These are phyloP conservation scores for Melopsittacus undulatus DNA, from an alignment of 2,797 vertebrate genomes.

Conservation along the genomic window DNA sequence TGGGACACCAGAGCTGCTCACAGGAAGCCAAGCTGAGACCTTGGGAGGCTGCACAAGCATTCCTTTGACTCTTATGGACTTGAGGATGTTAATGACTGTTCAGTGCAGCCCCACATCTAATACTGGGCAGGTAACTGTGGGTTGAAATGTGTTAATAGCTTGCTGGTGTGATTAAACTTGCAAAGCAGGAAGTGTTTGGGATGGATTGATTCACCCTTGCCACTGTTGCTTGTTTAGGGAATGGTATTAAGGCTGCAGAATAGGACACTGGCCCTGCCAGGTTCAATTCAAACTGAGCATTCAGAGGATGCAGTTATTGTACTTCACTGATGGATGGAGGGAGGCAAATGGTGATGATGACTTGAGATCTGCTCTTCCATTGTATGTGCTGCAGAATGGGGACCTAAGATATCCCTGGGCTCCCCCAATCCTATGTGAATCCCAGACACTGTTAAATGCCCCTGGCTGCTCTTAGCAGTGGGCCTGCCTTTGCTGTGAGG, in stretches of 20 bases:
- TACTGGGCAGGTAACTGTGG: background rate
- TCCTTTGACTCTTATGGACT: background rate
- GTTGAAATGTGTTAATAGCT: background rate
- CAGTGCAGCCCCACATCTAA: background rate
- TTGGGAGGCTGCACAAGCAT: background rate
- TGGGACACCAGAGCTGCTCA: background rate
- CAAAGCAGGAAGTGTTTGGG: background rate
- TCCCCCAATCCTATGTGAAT: background rate
- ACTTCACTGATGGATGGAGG: background rate
- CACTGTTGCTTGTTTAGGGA: background rate
- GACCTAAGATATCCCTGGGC: background rate
- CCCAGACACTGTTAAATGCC: background rate
- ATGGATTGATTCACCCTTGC: background rate
- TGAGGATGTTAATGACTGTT: background rate
- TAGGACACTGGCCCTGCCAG: accelerated
- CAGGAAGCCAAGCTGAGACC: background rate
- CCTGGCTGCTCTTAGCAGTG: background rate
- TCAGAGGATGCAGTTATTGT: background rate
- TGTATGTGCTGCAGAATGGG: accelerated
- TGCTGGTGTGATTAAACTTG: background rate
- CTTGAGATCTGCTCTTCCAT: background rate
- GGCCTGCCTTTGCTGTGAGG: background rate
- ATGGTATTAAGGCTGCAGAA: background rate
- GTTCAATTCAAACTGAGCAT: background rate
- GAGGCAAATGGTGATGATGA: background rate